A percentile compares a stretch with the other conserved stretches of the same genome.
phyloP scores from a whole-genome alignment of 2,797 vertebrate genomes.

The Falco biarmicus region DNA sequence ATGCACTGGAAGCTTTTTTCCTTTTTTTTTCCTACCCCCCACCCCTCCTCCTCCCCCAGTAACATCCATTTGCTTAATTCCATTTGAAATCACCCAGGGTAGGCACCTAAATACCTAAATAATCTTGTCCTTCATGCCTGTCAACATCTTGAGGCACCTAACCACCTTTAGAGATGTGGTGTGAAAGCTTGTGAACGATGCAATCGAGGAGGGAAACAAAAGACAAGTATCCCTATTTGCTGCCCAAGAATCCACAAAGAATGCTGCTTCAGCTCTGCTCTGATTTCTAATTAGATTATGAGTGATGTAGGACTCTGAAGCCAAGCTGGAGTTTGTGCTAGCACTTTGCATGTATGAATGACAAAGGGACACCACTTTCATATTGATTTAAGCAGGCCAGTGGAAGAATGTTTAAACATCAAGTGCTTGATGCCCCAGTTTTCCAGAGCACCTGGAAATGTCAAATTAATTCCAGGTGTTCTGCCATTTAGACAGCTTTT shows the following conservation, averaged over 20 bases:
- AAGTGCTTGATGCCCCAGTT: slow-evolving; percentile 36
- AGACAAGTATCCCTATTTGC: slow-evolving; percentile 72
- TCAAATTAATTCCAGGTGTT: slow-evolving; percentile 70
- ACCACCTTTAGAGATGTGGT: slow-evolving; percentile 66
- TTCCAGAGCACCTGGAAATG: slow-evolving; percentile 72
- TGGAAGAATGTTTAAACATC: slow-evolving; percentile 51
- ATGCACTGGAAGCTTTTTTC: neutral
- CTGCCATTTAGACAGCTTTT: slow-evolving; percentile 37
- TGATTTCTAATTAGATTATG: slow-evolving; percentile 73
- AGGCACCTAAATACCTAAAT: slow-evolving; percentile 63
- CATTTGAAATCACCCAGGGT: slow-evolving; percentile 49
- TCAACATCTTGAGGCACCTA: slow-evolving; percentile 73
- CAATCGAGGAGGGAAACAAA: slow-evolving; percentile 67
- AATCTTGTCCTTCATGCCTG: slow-evolving; percentile 74
- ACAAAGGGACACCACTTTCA: slow-evolving; percentile 60
- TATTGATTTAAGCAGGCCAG: slow-evolving; percentile 47
- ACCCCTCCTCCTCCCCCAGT: neutral
- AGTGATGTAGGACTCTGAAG: slow-evolving; percentile 71
- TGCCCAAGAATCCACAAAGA: slow-evolving; percentile 71
- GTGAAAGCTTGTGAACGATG: slow-evolving; percentile 59
- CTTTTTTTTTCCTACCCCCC: too few relatives aligned
- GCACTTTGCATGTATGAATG: slow-evolving; percentile 55
- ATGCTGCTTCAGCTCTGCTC: slow-evolving; percentile 68
- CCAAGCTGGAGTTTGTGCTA: slow-evolving; percentile 67
- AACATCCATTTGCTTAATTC: slow-evolving; percentile 59